Evolutionary conservation across 2,797 vertebrate species (phyloP).

Genomic region (Borostomias antarcticus): DNA sequence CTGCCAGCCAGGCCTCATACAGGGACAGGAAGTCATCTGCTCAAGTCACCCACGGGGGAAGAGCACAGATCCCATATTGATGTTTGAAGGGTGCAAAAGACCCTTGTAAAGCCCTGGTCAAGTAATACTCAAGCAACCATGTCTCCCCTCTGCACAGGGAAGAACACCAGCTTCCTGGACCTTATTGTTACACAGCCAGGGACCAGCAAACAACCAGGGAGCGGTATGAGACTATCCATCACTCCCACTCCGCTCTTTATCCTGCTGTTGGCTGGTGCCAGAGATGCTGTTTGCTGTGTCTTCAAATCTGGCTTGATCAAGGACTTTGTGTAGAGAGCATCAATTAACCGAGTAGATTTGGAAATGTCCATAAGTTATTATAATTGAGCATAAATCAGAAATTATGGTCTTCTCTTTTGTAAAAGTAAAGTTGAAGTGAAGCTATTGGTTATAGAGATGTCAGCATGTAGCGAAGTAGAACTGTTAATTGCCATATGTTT

Average conservation of each 20-base stretch:
- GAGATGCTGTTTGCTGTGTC: constrained; percentile 64
- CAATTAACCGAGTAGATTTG: not conserved
- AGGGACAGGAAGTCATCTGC: constrained; percentile 63
- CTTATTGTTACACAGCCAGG: constrained; percentile 75
- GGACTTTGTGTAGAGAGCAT: constrained; percentile 22
- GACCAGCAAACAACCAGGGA: constrained; percentile 68
- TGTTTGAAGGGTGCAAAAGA: constrained; percentile 66
- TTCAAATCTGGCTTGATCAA: constrained; percentile 55
- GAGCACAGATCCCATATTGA: constrained; percentile 63
- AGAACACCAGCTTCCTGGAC: constrained; percentile 69
- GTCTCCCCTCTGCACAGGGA: constrained; percentile 57
- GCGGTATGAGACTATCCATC: constrained; percentile 64
- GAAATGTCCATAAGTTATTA: not conserved
- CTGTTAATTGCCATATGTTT: not conserved
- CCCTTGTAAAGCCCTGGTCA: constrained; percentile 61
- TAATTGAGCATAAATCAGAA: too few species aligned
- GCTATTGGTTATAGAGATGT: too few species aligned
- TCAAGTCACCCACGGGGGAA: constrained; percentile 63
- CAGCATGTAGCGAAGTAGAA: not conserved
- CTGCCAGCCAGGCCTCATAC: constrained; percentile 65
- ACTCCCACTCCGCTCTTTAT: constrained; percentile 51
- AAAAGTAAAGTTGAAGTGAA: too few species aligned
- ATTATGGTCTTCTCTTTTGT: too few species aligned
- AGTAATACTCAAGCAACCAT: constrained; percentile 69
- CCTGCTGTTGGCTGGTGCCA: constrained; percentile 44